A percentile compares a stretch with the other conserved stretches of the same genome.
phyloP scores from a whole-genome alignment of 2,888 invertebrate species.

The Archaeoteleia sp. region DNA sequence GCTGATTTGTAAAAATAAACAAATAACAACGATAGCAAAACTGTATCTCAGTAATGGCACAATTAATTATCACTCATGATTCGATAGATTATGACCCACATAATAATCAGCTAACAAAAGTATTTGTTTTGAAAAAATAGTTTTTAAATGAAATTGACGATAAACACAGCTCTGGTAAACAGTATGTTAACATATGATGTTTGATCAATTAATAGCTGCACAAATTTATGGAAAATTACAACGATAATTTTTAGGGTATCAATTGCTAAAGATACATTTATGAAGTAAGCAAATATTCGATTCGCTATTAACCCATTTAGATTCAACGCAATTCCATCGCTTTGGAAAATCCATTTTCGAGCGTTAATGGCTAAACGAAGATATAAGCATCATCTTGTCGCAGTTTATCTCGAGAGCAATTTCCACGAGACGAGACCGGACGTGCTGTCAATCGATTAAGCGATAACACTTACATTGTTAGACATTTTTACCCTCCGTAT shows the following conservation, averaged over 20 bases:
- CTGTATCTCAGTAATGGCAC: too few species aligned
- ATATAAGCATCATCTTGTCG: constrained; percentile 43
- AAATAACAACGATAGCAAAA: too few species aligned
- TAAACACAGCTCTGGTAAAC: too few species aligned
- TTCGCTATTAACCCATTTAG: constrained; percentile 21
- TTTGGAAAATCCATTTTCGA: constrained; percentile 47
- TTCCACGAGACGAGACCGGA: constrained; percentile 20
- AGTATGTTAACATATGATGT: too few species aligned
- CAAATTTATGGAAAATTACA: too few species aligned
- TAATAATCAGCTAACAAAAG: too few species aligned
- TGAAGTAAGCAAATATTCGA: constrained; percentile 16
- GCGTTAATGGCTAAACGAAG: constrained; percentile 49
- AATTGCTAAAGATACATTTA: constrained; percentile 1
- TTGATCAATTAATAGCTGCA: too few species aligned
- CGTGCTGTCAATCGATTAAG: constrained; percentile 45
- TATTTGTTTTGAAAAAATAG: too few species aligned
- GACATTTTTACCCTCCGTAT: constrained; percentile 27
- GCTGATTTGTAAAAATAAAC: too few species aligned
- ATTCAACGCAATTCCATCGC: constrained; percentile 33
- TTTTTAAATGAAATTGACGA: too few species aligned
- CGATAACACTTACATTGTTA: constrained; percentile 42
- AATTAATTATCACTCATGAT: too few species aligned
- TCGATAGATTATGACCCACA: too few species aligned
- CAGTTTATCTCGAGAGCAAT: constrained; percentile 46
- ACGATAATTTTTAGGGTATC: constrained; percentile 16